Base-by-base conservation (phyloP, 2,113 vertebrate genomes). In the Lycocorax pyrrhopterus region DNA sequence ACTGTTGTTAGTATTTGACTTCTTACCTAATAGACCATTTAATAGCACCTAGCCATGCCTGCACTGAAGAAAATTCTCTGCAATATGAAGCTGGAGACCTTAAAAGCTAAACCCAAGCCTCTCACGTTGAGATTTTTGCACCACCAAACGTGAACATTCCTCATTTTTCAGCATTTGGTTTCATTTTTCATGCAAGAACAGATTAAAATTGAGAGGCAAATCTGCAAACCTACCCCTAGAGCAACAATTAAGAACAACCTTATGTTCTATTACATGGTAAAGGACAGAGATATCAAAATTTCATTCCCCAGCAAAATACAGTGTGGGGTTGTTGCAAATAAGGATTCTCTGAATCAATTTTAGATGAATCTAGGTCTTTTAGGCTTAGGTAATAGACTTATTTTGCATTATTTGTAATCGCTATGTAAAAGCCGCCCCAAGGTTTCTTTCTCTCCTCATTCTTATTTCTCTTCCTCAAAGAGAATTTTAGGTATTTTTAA, bases 201-300 rank as follows among this genome's bases (percentile, higher is more conserved):
- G 68, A 85, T 52, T 47, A 84, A 78, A 72, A 68, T 58, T 41
- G 37, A 92, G n/a, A 84, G 44, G 23, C 68, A 84, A 80, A 92
- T 80, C 71, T 93, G 74, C 23, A 90, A 91, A 74, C 27, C 22
- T 88, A 74, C 13, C 52, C 77, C 75, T 73, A 88, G 13, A 91
- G 68, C 56, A 88, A 88, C 75, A 94, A 80, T 93, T 91, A 91
- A 83, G 58, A 88, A 44, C 72, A 88, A 64, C 29, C 55, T 95
- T 56, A 60, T 56, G 39, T 77, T 95, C 55, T 44, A 59, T 59
- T 71, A 78, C 18, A 59, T 26, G 10, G 22, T 53, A 78, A 92
- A 92, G 59, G 68, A 92, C 30, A 59, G 68, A 80, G 51, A 85
- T 52, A 74, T 9, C 32, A 79, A 62, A 91, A 76, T 82, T 84